A percentile compares a stretch with the other conserved stretches of the same genome.
These are phyloP conservation scores for Hucho hucho DNA, from an alignment of 2,113 vertebrate species.

Conservation along the genomic window DNA sequence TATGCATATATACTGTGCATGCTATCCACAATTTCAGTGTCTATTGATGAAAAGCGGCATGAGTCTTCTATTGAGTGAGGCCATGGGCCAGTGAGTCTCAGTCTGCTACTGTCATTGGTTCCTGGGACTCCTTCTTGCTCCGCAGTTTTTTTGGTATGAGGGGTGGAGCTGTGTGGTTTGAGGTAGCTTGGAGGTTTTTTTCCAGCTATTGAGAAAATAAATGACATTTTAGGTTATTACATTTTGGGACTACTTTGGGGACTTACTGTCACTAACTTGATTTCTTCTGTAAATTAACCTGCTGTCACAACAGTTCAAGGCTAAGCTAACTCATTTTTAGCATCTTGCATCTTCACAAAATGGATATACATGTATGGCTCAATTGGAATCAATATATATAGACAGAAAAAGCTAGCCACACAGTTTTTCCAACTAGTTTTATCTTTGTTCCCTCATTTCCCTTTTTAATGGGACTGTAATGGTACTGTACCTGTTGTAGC, in stretches of 20 bases:
- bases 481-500: constrained; percentile 73
- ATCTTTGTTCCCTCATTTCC: not conserved
- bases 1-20: too few species aligned
- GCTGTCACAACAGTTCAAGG: not conserved
- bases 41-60: too few species aligned
- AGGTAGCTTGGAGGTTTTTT: constrained; percentile 38
- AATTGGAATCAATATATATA: not conserved
- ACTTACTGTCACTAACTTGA: not conserved
- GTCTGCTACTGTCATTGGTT: constrained; percentile 29
- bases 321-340: not conserved
- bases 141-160: constrained; percentile 69
- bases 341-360: not conserved
- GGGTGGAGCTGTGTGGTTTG: constrained; percentile 58
- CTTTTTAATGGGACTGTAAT: not conserved
- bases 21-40: too few species aligned
- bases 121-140: constrained; percentile 57
- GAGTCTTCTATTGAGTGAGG: too few species aligned
- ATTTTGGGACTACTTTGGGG: not conserved
- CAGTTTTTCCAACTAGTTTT: not conserved
- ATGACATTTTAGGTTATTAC: not conserved
- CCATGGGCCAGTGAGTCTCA: constrained; percentile 19
- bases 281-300: not conserved
- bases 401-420: not conserved
- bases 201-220: constrained; percentile 64
- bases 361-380: not conserved